These are phyloP conservation scores for Drosophila peninsularis DNA, from an alignment of 2,888 invertebrate genomes.

Conservation along the genomic window DNA sequence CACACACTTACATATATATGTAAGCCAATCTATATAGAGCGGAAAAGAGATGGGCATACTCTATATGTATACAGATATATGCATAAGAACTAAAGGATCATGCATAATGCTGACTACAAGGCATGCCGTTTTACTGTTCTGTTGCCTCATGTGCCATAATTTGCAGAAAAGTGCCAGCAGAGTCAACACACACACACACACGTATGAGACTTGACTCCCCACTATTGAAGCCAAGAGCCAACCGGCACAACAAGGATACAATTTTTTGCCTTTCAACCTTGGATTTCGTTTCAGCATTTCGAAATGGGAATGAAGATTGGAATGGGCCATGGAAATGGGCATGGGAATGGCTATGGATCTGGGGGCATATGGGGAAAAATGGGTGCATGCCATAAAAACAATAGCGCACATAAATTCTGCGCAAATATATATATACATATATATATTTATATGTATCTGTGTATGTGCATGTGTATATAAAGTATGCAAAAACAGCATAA, in stretches of 20 bases:
- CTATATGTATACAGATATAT: slow-evolving; percentile 38
- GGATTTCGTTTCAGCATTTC: slow-evolving; percentile 44
- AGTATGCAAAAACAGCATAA: slow-evolving; percentile 77
- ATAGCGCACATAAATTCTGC: slow-evolving; percentile 81
- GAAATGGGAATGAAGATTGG: slow-evolving; percentile 35
- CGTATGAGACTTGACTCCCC: slow-evolving; percentile 2
- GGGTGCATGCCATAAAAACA: slow-evolving; percentile 83
- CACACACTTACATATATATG: slow-evolving; percentile 18
- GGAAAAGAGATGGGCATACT: slow-evolving; percentile 32
- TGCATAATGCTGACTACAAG: slow-evolving; percentile 69
- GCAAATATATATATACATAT: slow-evolving; percentile 68
- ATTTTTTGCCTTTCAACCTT: slow-evolving; percentile 59
- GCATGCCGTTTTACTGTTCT: slow-evolving; percentile 33
- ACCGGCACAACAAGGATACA: slow-evolving; percentile 65
- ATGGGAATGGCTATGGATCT: slow-evolving; percentile 19
- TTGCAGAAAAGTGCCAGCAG: slow-evolving; percentile 73
- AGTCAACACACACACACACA: slow-evolving; percentile 29
- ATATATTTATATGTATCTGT: slow-evolving; percentile 37
- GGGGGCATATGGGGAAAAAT: slow-evolving; percentile 68
- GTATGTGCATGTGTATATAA: slow-evolving; percentile 39
- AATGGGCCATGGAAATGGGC: slow-evolving; percentile 17
- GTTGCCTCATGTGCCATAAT: slow-evolving; percentile 79
- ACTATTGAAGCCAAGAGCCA: slow-evolving; percentile 20
- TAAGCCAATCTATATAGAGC: slow-evolving; percentile 17
- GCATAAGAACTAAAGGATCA: slow-evolving; percentile 78